These are phyloP conservation scores for Carposina sasakii DNA, from an alignment of 1,140 invertebrate species.

Conservation along the genomic window DNA sequence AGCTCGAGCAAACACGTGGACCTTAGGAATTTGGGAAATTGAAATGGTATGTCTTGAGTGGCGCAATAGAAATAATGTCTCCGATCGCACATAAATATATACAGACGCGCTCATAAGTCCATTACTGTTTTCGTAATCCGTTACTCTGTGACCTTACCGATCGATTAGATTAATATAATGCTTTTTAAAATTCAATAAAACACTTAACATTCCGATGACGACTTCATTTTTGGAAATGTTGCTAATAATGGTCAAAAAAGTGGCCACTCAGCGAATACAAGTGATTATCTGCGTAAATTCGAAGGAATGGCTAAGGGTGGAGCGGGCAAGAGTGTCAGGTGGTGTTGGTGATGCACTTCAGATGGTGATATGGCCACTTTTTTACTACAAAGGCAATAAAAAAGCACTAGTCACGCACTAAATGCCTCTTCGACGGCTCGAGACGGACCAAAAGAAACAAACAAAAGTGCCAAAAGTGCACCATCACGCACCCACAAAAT, in stretches of 20 bases:
- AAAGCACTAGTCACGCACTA: conserved; percentile 65
- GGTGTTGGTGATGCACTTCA: conserved; percentile 36
- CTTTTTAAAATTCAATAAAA: no score
- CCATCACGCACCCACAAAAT: conserved; percentile 63
- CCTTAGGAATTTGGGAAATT: conserved; percentile 30
- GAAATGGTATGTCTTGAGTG: conserved; percentile 48
- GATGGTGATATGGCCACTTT: conserved; percentile 47
- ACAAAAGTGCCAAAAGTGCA: conserved; percentile 61
- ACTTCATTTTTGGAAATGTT: conserved; percentile 36
- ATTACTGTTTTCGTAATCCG: no score
- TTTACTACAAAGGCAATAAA: conserved; percentile 69
- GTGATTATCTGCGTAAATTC: no score
- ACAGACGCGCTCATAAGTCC: no score
- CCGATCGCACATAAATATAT: no score
- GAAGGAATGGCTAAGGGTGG: conserved; percentile 26
- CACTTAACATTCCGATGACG: no score
- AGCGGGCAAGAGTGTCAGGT: conserved; percentile 48
- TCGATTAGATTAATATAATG: no score
- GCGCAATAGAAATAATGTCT: no score
- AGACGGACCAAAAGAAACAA: conserved; percentile 64
- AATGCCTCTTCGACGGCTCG: conserved; percentile 46
- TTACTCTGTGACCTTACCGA: no score
- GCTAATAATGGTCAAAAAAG: conserved; percentile 32
- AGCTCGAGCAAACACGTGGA: conserved; percentile 31
- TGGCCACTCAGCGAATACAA: no score